Conservation (phyloP, 2,888 invertebrate species). For the Chromoteleia sp. region DNA sequence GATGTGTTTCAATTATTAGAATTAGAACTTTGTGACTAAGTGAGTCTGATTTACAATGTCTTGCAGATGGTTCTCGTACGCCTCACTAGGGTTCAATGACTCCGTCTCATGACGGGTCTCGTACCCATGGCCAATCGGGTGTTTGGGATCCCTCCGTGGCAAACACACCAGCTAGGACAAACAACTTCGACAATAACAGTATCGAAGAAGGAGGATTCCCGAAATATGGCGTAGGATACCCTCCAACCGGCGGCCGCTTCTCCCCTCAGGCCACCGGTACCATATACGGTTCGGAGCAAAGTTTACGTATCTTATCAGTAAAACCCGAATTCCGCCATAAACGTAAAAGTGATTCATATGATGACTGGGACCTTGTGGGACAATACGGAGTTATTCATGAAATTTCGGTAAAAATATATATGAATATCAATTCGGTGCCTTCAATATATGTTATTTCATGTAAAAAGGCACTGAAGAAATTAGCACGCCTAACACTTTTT, state of each 20-base stretch:
- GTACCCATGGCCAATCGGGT: constrained; percentile 94
- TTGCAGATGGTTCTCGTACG: constrained; percentile 90
- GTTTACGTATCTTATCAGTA: constrained; percentile 96
- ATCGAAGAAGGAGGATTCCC: constrained; percentile 90
- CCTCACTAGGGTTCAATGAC: constrained; percentile 97
- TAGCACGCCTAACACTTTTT: too few relatives aligned
- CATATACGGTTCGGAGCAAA: constrained; percentile 94
- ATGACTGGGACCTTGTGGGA: constrained; percentile 92
- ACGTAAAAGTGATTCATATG: constrained; percentile 88
- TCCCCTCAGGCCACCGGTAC: constrained; percentile 98
- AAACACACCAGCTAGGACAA: constrained; percentile 92
- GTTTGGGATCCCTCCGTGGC: constrained; percentile 97
- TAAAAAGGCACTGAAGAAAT: too few relatives aligned
- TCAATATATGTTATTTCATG: too few relatives aligned
- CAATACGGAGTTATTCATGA: constrained; percentile 95
- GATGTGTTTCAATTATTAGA: too few relatives aligned
- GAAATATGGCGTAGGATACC: constrained; percentile 90
- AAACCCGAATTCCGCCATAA: constrained; percentile 91
- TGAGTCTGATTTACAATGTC: constrained; percentile 21
- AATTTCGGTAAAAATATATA: constrained; percentile 88
- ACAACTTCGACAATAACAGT: constrained; percentile 91
- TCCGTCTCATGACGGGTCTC: constrained; percentile 96
- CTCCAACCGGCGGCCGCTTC: constrained; percentile 91
- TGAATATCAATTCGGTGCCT: too few relatives aligned
- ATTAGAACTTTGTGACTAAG: too few relatives aligned